A percentile compares a stretch with the other conserved stretches of the same genome.
These are phyloP conservation scores for Ypsolopha scabrella DNA, from an alignment of 2,888 invertebrate species.

Conservation along the genomic window DNA sequence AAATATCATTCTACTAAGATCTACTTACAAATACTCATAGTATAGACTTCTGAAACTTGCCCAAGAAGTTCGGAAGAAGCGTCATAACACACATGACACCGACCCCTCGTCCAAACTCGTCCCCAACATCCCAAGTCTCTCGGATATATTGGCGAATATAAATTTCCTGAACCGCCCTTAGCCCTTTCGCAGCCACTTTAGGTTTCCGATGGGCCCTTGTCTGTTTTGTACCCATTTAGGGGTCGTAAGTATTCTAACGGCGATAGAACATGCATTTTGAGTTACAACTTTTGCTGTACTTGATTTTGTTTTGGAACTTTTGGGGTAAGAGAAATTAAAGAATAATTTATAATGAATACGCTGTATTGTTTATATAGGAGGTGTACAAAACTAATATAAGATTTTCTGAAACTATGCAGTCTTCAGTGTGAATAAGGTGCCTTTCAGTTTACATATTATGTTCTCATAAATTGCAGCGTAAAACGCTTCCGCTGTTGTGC, in stretches of 20 bases:
- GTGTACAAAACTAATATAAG: no score
- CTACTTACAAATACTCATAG: not conserved
- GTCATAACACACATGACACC: no score
- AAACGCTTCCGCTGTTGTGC: no score
- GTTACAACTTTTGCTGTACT: slow-evolving; percentile 17
- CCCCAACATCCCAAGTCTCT: slow-evolving; percentile 19
- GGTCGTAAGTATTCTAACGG: not conserved
- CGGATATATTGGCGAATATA: slow-evolving; percentile 61
- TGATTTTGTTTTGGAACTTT: not conserved
- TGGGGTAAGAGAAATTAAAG: no score
- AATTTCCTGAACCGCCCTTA: slow-evolving; percentile 46
- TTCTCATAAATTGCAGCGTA: no score
- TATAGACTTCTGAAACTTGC: not conserved
- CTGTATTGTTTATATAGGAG: no score
- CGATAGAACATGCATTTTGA: slow-evolving; percentile 26
- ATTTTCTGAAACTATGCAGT: no score
- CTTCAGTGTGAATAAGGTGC: no score
- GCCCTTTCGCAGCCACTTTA: slow-evolving; percentile 58
- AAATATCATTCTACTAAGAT: not conserved
- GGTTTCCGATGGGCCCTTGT: slow-evolving; percentile 47
- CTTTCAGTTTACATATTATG: no score
- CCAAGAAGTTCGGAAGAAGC: not conserved
- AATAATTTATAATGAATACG: no score
- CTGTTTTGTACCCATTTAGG: slow-evolving; percentile 7
- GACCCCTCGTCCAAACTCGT: no score